Evolutionary conservation across 2,797 vertebrate genomes (phyloP).

Genomic region (Sebastes umbrosus): DNA sequence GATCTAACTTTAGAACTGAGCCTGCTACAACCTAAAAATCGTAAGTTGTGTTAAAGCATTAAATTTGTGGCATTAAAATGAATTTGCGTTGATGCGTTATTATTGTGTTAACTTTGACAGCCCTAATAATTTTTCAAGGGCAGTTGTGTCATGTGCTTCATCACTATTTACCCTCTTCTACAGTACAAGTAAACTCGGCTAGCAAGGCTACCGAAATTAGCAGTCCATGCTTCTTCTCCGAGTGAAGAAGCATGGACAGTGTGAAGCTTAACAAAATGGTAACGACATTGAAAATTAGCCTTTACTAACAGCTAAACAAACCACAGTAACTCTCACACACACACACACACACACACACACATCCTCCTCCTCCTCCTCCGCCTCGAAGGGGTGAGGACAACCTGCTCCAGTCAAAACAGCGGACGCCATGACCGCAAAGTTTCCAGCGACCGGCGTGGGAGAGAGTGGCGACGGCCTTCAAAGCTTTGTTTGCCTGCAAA

Average conservation of each 20-base stretch:
- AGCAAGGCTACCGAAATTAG: background rate
- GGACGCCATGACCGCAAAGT: constrained; percentile 3
- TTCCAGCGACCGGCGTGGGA: constrained; percentile 41
- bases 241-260: background rate
- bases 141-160: background rate
- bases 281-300: background rate
- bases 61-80: too few species aligned
- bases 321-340: background rate
- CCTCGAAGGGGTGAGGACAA: background rate
- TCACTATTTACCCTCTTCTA: background rate
- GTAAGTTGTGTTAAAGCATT: too few species aligned
- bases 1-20: too few species aligned
- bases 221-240: too few species aligned
- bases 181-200: background rate
- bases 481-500: constrained; percentile 62
- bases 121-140: background rate
- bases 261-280: background rate
- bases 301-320: background rate
- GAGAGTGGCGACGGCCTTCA: constrained; percentile 39
- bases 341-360: background rate
- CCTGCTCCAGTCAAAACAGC: constrained; percentile 32
- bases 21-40: too few species aligned
- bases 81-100: too few species aligned
- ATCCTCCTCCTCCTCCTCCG: background rate
- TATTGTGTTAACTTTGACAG: too few species aligned